phyloP scores from a whole-genome alignment of 2,113 vertebrate species.

The Hemibagrus wyckioides region DNA sequence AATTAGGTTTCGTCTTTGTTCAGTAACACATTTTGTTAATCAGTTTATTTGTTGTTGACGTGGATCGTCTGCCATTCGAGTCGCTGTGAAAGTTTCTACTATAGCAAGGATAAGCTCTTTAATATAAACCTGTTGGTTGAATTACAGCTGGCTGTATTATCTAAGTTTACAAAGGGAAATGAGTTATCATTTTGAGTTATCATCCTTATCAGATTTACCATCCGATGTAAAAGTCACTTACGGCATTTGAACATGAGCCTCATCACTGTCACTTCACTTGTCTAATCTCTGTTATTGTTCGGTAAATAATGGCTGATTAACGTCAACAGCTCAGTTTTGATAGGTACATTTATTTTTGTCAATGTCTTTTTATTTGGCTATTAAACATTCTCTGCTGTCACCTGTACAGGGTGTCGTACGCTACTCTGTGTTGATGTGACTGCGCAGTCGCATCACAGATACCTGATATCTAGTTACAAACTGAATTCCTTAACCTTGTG shows the following conservation, averaged over 20 bases:
- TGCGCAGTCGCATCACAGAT: neutral
- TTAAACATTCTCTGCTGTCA: neutral
- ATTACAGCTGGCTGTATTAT: neutral
- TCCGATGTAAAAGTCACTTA: neutral
- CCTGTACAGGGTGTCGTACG: neutral
- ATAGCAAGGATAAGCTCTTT: neutral
- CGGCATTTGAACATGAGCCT: neutral
- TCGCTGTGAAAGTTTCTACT: neutral
- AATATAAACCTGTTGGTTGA: neutral
- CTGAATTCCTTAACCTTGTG: neutral
- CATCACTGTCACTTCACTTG: neutral
- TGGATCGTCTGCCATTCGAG: neutral
- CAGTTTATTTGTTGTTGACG: neutral
- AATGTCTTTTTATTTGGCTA: neutral
- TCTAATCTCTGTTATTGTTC: neutral
- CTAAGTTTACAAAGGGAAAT: neutral
- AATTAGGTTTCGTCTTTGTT: no score
- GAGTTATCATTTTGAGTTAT: neutral
- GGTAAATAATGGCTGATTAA: neutral
- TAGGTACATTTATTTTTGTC: neutral
- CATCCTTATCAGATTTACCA: neutral
- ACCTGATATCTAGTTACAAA: neutral
- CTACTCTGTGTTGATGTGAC: neutral
- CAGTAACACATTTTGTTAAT: no score
- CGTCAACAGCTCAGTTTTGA: no score